Evolutionary conservation across 2,888 invertebrate species (phyloP).

Genomic region (Pomacea canaliculata): DNA sequence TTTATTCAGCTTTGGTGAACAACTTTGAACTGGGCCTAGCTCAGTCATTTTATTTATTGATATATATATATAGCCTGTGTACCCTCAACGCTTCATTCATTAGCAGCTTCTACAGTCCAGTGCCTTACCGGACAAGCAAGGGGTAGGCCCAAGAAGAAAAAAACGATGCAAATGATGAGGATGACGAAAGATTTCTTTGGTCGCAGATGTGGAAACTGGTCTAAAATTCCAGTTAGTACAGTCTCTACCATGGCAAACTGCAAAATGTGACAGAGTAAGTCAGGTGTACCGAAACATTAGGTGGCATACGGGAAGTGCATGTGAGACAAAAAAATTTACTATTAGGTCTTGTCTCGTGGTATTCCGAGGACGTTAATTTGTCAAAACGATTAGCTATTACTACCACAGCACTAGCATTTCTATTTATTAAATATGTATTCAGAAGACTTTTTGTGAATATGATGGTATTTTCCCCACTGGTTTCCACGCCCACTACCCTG

Average conservation of each 20-base stretch:
- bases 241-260: conserved; percentile 71
- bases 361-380: too few relatives aligned
- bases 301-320: not conserved
- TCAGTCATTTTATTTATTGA: too few relatives aligned
- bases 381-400: too few relatives aligned
- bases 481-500: too few relatives aligned
- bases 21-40: too few relatives aligned
- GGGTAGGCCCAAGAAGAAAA: conserved; percentile 65
- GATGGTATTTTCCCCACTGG: too few relatives aligned
- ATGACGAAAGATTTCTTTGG: conserved; percentile 64
- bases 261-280: not conserved
- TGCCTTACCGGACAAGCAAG: conserved; percentile 60
- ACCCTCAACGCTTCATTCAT: too few relatives aligned
- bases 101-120: not conserved
- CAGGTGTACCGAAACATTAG: not conserved
- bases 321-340: not conserved
- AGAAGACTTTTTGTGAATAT: too few relatives aligned
- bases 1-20: too few relatives aligned
- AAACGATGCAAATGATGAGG: conserved; percentile 50
- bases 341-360: not conserved
- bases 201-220: conserved; percentile 70
- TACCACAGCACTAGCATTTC: too few relatives aligned
- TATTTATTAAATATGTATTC: too few relatives aligned
- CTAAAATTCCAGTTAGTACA: conserved; percentile 68
- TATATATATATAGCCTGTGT: too few relatives aligned